phyloP scores from a whole-genome alignment of 2,888 invertebrate species.

The Ametastegia equiseti region DNA sequence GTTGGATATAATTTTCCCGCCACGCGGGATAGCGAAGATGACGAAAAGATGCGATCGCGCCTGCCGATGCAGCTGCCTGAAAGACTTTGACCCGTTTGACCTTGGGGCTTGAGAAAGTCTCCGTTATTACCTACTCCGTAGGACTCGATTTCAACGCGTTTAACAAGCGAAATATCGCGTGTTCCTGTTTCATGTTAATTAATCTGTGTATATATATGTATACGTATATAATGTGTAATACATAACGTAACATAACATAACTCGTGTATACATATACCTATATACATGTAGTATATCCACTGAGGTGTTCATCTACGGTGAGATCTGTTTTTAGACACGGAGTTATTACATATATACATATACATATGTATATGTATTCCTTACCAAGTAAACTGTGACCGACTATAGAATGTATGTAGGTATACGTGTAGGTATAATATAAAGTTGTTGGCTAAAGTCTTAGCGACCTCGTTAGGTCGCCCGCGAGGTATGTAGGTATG shows the following conservation, averaged over 20 bases:
- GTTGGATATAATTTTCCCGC: no score
- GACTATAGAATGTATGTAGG: not conserved
- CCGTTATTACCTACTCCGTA: slow-evolving; percentile 16
- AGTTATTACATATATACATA: no score
- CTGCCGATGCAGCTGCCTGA: slow-evolving; percentile 1
- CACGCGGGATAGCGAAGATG: no score
- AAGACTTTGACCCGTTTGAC: slow-evolving; percentile 41
- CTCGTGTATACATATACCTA: not conserved
- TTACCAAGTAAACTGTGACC: not conserved
- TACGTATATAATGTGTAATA: no score
- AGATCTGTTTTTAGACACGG: not conserved
- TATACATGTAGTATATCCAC: not conserved
- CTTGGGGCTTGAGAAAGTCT: slow-evolving; percentile 44
- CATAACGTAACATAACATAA: no score
- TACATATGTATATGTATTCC: no score
- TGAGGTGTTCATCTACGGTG: not conserved
- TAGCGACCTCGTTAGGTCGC: slow-evolving; percentile 28
- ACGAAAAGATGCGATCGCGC: not conserved
- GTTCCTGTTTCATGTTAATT: slow-evolving; percentile 18
- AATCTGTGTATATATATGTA: not conserved
- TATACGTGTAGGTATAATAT: not conserved
- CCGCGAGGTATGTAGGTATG: not conserved
- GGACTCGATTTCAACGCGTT: slow-evolving; percentile 34
- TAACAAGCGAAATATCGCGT: not conserved
- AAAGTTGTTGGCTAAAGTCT: slow-evolving; percentile 17